A percentile compares a stretch with the other conserved stretches of the same genome.
These are phyloP conservation scores for Pissodes strobi DNA, from an alignment of 1,140 invertebrate genomes.

Conservation along the genomic window DNA sequence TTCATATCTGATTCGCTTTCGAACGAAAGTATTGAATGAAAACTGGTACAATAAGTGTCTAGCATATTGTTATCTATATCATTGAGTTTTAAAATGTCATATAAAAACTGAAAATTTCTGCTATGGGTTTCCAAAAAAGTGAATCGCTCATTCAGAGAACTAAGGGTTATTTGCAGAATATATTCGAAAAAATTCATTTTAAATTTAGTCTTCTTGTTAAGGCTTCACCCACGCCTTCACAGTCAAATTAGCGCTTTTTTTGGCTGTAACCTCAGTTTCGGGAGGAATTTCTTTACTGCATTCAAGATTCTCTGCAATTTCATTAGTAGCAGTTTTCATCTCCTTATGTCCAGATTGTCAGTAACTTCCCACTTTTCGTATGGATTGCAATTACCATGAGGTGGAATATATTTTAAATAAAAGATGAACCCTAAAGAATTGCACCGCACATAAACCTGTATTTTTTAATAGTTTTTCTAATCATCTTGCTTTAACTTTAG, in stretches of 20 bases:
- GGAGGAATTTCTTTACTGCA: not conserved
- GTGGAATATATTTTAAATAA: too few species aligned
- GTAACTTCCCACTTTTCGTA: too few species aligned
- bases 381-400: too few species aligned
- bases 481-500: too few species aligned
- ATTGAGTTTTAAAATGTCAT: conserved; percentile 2
- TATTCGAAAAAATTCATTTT: not conserved
- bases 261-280: not conserved
- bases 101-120: conserved; percentile 2
- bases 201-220: not conserved
- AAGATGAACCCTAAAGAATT: too few species aligned
- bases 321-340: not conserved
- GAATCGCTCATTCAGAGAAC: too few species aligned
- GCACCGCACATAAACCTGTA: too few species aligned
- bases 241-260: not conserved
- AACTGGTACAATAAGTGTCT: not conserved
- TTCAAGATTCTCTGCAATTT: conserved; percentile 3
- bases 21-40: too few species aligned
- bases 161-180: too few species aligned
- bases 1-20: too few species aligned
- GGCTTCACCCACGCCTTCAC: not conserved
- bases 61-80: not conserved
- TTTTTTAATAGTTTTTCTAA: too few species aligned
- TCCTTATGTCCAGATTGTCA: too few species aligned
- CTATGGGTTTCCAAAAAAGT: not conserved